These are phyloP conservation scores for Cosmia trapezina DNA, from an alignment of 2,888 invertebrate species.

Conservation along the genomic window DNA sequence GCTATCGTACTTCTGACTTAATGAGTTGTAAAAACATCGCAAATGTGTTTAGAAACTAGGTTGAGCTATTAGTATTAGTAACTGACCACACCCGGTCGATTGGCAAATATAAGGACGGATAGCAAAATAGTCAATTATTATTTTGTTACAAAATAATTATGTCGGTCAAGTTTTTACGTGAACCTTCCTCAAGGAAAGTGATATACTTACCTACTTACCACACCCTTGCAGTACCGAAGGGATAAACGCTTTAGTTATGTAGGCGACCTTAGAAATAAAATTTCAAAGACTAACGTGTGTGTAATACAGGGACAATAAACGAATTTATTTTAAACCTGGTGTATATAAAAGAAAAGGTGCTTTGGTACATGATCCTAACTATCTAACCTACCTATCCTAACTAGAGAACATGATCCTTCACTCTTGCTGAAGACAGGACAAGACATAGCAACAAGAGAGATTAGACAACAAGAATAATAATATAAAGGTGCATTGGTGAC, in stretches of 20 bases:
- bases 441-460: too few relatives aligned
- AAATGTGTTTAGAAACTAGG: conserved; percentile 77
- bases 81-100: conserved; percentile 77
- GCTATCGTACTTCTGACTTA: conserved; percentile 51
- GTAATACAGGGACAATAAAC: background rate
- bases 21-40: conserved; percentile 63
- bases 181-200: background rate
- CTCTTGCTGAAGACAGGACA: too few relatives aligned
- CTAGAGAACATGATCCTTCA: too few relatives aligned
- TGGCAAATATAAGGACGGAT: conserved; percentile 57
- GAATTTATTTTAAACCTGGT: background rate
- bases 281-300: background rate
- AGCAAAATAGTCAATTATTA: conserved; percentile 61
- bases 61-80: conserved; percentile 68
- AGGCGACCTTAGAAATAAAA: background rate
- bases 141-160: conserved; percentile 14
- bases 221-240: conserved; percentile 7
- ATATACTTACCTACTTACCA: too few relatives aligned
- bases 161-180: background rate
- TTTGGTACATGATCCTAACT: too few relatives aligned
- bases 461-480: too few relatives aligned
- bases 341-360: too few relatives aligned
- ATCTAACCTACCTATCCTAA: too few relatives aligned
- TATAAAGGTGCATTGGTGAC: too few relatives aligned
- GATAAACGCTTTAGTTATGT: background rate